Evolutionary conservation across 2,888 invertebrate genomes (phyloP).

Genomic region (Pheosia gnoma): DNA sequence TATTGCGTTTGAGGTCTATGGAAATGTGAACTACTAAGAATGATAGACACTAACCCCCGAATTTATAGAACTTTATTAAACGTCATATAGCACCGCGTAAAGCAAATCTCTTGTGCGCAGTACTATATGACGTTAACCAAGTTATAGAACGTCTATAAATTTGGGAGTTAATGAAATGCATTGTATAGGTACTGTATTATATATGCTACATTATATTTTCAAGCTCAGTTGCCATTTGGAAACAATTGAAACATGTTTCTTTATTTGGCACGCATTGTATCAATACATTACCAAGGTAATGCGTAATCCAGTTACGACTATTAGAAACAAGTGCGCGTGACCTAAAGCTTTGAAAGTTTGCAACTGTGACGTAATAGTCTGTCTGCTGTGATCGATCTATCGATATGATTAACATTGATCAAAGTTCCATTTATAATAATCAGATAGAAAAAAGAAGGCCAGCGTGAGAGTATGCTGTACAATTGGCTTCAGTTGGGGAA

Average conservation of each 20-base stretch:
- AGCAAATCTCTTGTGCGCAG: too few relatives aligned
- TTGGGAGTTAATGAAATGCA: not conserved
- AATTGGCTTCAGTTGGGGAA: too few relatives aligned
- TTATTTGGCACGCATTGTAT: not conserved
- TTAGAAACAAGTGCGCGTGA: not conserved
- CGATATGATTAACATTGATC: not conserved
- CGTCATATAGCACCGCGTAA: too few relatives aligned
- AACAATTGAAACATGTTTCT: not conserved
- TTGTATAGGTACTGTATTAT: not conserved
- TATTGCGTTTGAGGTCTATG: too few relatives aligned
- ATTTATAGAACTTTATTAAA: too few relatives aligned
- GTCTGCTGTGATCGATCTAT: not conserved
- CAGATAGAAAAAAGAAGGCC: too few relatives aligned
- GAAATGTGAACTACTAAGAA: too few relatives aligned
- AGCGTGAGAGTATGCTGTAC: too few relatives aligned
- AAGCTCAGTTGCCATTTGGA: not conserved
- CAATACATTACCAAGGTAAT: not conserved
- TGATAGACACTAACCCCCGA: too few relatives aligned
- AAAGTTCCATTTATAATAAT: too few relatives aligned
- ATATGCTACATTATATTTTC: not conserved
- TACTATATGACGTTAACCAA: too few relatives aligned
- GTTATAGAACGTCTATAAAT: too few relatives aligned
- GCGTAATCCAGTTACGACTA: not conserved
- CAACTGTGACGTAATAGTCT: not conserved
- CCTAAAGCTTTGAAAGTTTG: constrained; percentile 3